Evolutionary conservation across 23 tunicate species (phyloP).

Genomic region (Trididemnum miniatum): DNA sequence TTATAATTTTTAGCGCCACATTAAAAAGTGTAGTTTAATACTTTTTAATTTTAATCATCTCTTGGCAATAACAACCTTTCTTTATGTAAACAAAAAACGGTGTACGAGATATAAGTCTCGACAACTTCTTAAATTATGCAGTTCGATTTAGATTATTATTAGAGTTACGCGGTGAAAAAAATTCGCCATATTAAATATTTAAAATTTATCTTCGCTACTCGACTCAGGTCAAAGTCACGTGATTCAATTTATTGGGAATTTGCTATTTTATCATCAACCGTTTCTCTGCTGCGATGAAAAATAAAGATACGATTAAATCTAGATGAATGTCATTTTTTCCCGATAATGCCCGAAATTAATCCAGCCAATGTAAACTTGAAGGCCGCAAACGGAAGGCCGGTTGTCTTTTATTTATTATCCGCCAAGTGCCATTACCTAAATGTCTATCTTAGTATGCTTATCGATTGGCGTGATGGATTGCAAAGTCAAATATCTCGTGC

Average conservation of each 20-base stretch:
- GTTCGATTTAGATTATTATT: neutral
- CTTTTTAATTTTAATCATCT: no score
- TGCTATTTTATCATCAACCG: slow-evolving; percentile 2
- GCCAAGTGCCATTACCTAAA: neutral
- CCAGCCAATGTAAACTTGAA: slow-evolving; percentile 14
- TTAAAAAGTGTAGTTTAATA: no score
- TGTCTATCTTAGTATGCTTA: neutral
- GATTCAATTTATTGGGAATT: neutral
- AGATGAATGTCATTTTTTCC: slow-evolving; percentile 10
- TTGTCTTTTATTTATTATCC: neutral
- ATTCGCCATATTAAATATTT: slow-evolving; percentile 4
- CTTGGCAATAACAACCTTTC: neutral
- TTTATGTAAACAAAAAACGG: neutral
- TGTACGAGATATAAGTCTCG: neutral
- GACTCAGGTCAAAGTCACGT: neutral
- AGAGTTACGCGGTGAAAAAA: neutral
- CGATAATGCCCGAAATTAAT: slow-evolving; percentile 18
- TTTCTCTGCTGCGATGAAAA: neutral
- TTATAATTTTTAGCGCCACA: no score
- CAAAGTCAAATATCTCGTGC: neutral
- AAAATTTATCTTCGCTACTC: neutral
- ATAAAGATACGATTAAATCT: neutral
- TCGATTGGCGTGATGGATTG: slow-evolving; percentile 3
- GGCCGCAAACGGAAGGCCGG: slow-evolving; percentile 25
- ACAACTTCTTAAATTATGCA: slow-evolving; percentile 7